Evolutionary conservation across 2,888 invertebrate genomes (phyloP), one percentile per base, ranked within the genome.

Genomic region (Venustoraphidia nigricollis): DNA sequence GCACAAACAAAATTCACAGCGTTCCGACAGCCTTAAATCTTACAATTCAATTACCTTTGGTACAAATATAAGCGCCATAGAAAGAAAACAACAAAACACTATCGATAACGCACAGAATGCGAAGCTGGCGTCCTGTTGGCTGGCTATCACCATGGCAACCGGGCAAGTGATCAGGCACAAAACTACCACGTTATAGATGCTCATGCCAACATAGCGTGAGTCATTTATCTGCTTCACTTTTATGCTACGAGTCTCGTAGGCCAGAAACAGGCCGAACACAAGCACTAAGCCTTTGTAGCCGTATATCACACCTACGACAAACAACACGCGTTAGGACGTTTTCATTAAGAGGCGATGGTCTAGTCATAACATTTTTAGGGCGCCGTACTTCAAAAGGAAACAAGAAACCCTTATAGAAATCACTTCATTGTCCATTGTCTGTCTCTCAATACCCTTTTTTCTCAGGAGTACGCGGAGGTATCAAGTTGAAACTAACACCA

Each of bases 161-260:
- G 98, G 97, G 14, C 93, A 96, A 9, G 97, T 97, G 66, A 99
- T 96, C 59, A 97, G 74, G 66, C 96, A 96, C 47, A 98, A 75
- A 39, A 98, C 93, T 54, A 96, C 96, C 56, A 98, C 96, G 68
- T 98, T 98, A 76, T 98, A 99, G 64, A 99, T 97, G 63, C 95
- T 92, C 92, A 99, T 94, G 55, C 95, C 96, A 34, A 98, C 96
- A 66, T 95, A 93, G 60, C 96, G 81, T 1, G 95, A 94, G 71
- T 99, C 98, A 69, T 98, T 98, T 62, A 98, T 92, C 69, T 93
- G 92, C 56, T 89, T 85, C 49, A 97, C 85, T 72, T 97, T 98
- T 55, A 98, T 86, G 54, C 94, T 95, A 47, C 98, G 78, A 2
- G 96, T 97, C 69, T 99, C 98, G 66, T 98, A 99, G 3, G 97